These are phyloP conservation scores for Pelodiscus sinensis DNA, from an alignment of 2,113 vertebrate genomes.

Conservation along the genomic window DNA sequence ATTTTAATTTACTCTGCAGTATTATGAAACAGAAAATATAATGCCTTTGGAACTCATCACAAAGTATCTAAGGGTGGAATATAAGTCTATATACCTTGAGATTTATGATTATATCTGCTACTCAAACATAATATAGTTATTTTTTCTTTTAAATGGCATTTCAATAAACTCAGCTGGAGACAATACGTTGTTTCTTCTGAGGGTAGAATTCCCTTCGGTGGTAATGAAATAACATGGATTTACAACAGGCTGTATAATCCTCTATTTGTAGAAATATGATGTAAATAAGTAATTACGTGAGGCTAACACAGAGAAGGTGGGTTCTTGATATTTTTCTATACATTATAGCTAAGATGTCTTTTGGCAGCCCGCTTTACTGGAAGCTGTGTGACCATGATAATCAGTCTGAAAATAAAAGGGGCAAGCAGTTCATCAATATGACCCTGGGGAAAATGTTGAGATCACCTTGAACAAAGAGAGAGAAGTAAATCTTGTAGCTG, in stretches of 20 bases:
- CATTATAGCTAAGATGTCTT: constrained; percentile 8
- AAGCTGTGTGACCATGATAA: constrained; percentile 43
- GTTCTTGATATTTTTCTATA: constrained; percentile 52
- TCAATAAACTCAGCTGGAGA: constrained; percentile 11
- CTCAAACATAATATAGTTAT: not conserved
- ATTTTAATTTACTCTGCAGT: constrained; percentile 20
- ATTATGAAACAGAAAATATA: constrained; percentile 3
- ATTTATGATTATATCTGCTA: constrained; percentile 33
- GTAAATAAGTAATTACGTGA: constrained; percentile 15
- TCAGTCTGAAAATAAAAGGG: constrained; percentile 50
- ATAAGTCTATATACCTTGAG: constrained; percentile 43
- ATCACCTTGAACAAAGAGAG: constrained; percentile 52
- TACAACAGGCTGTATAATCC: constrained; percentile 43
- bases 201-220: constrained; percentile 25
- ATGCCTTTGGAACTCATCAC: not conserved
- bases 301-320: constrained; percentile 18
- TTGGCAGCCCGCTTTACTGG: constrained; percentile 19
- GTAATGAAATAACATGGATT: constrained; percentile 42
- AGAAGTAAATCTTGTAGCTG: not conserved
- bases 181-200: not conserved
- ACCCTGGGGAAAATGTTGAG: constrained; percentile 29
- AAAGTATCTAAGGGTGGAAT: not conserved
- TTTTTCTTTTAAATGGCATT: constrained; percentile 11
- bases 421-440: constrained; percentile 51
- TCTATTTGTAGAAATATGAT: not conserved